phyloP scores from a whole-genome alignment of 1,140 invertebrate genomes.

The Hylyphantes graminicola region DNA sequence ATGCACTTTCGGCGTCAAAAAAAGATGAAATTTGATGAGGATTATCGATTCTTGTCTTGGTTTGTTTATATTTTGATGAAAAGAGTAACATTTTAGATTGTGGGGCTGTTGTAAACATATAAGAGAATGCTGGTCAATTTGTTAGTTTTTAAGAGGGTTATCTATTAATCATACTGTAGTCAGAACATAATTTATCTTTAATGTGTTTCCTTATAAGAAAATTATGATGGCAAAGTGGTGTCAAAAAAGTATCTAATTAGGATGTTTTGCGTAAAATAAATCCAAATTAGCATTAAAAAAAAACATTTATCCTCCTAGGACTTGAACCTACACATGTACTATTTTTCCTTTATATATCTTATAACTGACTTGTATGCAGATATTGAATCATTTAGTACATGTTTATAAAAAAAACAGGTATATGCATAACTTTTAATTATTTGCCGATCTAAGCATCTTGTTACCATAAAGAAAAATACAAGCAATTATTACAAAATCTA shows the following conservation, averaged over 20 bases:
- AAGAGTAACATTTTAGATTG: background rate
- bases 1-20: constrained; percentile 40
- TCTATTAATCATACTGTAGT: background rate
- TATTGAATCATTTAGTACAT: too few species aligned
- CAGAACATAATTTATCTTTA: background rate
- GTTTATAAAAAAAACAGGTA: background rate
- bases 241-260: background rate
- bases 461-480: too few species aligned
- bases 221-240: background rate
- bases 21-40: constrained; percentile 26
- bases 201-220: background rate
- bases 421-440: background rate
- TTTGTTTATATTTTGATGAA: constrained; percentile 12
- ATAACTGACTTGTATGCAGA: background rate
- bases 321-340: background rate
- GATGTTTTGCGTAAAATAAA: background rate
- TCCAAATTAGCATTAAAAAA: background rate
- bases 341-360: background rate
- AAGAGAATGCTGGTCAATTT: background rate
- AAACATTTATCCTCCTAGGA: background rate
- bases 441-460: too few species aligned
- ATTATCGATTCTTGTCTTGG: constrained; percentile 8
- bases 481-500: too few species aligned
- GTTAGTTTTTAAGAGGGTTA: background rate
- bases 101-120: too few species aligned